phyloP scores from a whole-genome alignment of 2,113 vertebrate species.

The Pterophyllum scalare region DNA sequence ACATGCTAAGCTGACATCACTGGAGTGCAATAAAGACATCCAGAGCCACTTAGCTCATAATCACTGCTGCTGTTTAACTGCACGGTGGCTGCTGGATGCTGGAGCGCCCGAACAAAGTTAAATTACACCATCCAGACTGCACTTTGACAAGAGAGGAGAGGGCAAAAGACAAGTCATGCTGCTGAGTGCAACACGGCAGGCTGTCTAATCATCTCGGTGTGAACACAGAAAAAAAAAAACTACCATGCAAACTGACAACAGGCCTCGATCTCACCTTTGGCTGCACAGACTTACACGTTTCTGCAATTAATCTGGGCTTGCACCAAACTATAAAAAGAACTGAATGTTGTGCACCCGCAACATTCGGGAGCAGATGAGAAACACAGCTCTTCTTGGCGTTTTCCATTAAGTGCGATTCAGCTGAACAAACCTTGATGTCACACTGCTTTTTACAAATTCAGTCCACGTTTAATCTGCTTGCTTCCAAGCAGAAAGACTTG shows the following conservation, averaged over 20 bases:
- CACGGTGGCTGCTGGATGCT: conserved; percentile 4
- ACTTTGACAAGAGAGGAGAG: not conserved
- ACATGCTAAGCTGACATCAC: conserved; percentile 26
- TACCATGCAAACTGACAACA: conserved; percentile 16
- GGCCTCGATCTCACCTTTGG: conserved; percentile 22
- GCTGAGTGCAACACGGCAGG: not conserved
- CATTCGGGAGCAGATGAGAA: conserved; percentile 1
- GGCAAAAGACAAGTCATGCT: not conserved
- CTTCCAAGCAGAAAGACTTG: not conserved
- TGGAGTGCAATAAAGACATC: conserved; percentile 15
- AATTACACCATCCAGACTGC: not conserved
- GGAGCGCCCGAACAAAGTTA: not conserved
- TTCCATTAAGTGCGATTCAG: not conserved
- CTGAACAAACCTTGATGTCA: not conserved
- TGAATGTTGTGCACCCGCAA: conserved; percentile 27
- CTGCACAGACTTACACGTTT: conserved; percentile 45
- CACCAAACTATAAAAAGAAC: conserved; percentile 35
- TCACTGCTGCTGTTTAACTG: not conserved
- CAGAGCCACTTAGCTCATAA: conserved; percentile 20
- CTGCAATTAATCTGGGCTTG: conserved; percentile 35
- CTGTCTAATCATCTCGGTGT: not conserved
- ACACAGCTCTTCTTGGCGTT: not conserved
- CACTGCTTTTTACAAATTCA: not conserved
- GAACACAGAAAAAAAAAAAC: not conserved
- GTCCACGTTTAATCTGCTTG: not conserved